These are phyloP conservation scores for Crotalus viridis DNA, from an alignment of 2,113 vertebrate species.

Conservation along the genomic window DNA sequence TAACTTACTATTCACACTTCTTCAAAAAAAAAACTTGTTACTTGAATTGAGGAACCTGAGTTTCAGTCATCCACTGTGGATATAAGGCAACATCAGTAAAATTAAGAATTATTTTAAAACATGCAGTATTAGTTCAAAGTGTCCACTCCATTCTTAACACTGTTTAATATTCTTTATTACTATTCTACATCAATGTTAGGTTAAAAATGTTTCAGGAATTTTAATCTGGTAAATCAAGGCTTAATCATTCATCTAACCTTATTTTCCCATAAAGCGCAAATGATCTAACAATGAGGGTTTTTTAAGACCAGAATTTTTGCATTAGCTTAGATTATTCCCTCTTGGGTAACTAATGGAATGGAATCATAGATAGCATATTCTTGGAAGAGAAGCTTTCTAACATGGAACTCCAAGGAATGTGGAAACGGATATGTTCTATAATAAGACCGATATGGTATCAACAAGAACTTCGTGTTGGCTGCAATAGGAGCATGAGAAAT, in stretches of 20 bases:
- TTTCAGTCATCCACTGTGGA: neutral
- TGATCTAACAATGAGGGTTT: neutral
- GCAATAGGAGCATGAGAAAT: neutral
- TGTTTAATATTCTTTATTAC: neutral
- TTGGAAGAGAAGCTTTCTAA: neutral
- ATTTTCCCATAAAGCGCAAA: neutral
- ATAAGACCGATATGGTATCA: neutral
- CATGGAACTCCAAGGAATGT: neutral
- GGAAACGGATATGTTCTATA: slow-evolving; percentile 1
- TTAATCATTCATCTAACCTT: neutral
- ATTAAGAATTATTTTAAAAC: neutral
- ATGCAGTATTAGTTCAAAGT: neutral
- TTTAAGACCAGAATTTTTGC: neutral
- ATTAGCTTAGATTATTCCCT: neutral
- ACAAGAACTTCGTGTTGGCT: neutral
- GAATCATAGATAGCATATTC: neutral
- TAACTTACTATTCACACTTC: neutral
- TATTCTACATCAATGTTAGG: neutral
- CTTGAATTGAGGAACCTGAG: neutral
- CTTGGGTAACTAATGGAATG: neutral
- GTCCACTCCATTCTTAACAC: neutral
- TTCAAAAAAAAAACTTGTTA: neutral
- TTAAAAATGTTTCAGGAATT: neutral
- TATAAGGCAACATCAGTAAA: neutral
- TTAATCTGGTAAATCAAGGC: neutral